Conservation (phyloP, 2,888 invertebrate species). For the Apamea monoglypha region DNA sequence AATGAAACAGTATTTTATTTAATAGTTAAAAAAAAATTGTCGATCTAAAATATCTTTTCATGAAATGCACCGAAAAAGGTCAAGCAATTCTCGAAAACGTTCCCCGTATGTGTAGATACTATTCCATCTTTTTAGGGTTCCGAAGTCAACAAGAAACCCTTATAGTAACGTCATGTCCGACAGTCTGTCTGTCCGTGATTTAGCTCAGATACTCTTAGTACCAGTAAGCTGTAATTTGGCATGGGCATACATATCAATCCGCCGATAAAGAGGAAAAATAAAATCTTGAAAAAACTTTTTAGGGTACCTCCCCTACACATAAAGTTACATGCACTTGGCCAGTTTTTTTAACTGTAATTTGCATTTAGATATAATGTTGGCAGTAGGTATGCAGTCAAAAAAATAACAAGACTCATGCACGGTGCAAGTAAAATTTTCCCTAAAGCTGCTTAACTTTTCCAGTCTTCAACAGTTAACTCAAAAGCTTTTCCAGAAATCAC, state of each 20-base stretch:
- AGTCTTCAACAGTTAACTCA: not conserved
- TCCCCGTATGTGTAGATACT: not conserved
- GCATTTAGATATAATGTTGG: not conserved
- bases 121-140: no score
- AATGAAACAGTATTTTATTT: not conserved
- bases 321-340: no score
- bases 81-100: not conserved
- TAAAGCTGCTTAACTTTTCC: not conserved
- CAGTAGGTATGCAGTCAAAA: not conserved
- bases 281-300: no score
- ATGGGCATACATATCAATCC: no score
- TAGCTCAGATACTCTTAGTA: no score
- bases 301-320: no score
- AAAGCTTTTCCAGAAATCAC: not conserved
- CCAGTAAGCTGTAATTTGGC: no score
- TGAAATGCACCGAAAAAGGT: not conserved
- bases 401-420: not conserved
- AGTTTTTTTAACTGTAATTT: no score
- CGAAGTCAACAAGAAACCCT: no score
- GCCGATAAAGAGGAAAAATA: no score
- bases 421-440: not conserved
- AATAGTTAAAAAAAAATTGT: not conserved
- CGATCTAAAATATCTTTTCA: not conserved
- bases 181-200: no score
- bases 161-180: no score